These are phyloP conservation scores for Melanargia galathea DNA, from an alignment of 2,888 invertebrate species.

Conservation along the genomic window DNA sequence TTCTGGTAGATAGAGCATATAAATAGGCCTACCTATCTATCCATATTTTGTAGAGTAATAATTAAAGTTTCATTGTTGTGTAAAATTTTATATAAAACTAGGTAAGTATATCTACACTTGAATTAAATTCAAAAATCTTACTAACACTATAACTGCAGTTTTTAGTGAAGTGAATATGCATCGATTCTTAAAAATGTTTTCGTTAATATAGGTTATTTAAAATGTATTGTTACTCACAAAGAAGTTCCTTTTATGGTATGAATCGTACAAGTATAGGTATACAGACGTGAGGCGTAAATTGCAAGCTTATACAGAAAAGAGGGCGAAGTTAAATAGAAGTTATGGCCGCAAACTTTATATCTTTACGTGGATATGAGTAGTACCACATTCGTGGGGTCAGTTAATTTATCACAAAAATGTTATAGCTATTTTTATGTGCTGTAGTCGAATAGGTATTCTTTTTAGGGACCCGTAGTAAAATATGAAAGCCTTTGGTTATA, in stretches of 20 bases:
- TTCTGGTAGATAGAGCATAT: background rate
- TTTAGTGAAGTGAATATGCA: no score
- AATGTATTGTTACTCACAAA: no score
- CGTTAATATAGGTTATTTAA: no score
- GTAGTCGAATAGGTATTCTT: background rate
- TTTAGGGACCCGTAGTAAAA: background rate
- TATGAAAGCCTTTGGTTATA: no score
- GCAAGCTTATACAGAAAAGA: slow-evolving; percentile 19
- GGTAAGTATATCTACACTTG: no score
- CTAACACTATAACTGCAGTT: no score
- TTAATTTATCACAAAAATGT: slow-evolving; percentile 2
- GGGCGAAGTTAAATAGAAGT: slow-evolving; percentile 25
- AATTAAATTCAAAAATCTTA: no score
- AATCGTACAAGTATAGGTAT: no score
- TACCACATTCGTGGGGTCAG: slow-evolving; percentile 8
- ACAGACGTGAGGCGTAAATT: slow-evolving; percentile 11
- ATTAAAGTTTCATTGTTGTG: background rate
- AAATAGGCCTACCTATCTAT: no score
- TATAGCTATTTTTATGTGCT: background rate
- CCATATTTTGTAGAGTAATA: background rate
- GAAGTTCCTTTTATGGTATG: no score
- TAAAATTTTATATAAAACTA: no score
- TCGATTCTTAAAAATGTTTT: no score
- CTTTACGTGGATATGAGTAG: slow-evolving; percentile 14
- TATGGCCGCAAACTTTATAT: slow-evolving; percentile 19